A percentile compares a stretch with the other conserved stretches of the same genome.
Evolutionary conservation across 2,113 vertebrate genomes (phyloP).

Genomic region (Colossoma macropomum): DNA sequence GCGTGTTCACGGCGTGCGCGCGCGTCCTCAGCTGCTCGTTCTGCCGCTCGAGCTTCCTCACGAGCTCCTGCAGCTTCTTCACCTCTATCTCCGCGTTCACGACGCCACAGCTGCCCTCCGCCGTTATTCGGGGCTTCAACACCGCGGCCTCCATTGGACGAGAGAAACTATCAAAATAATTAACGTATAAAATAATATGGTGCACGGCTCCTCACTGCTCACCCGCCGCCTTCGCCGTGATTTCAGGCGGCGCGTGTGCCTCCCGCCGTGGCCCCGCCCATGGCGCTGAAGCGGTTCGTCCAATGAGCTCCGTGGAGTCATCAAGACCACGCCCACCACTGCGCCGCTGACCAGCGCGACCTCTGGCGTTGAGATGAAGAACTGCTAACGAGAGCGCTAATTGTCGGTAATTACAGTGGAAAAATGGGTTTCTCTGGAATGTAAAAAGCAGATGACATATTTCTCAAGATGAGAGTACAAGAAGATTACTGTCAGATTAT

Average conservation of each 20-base stretch:
- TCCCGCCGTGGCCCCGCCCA: neutral
- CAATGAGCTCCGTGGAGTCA: constrained; percentile 20
- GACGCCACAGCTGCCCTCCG: constrained; percentile 74
- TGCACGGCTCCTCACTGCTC: constrained; percentile 11
- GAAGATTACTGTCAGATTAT: too few relatives aligned
- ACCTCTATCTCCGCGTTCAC: constrained; percentile 88
- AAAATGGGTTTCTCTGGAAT: neutral
- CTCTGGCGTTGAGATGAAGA: neutral
- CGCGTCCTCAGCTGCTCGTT: constrained; percentile 87
- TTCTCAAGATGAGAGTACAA: too few relatives aligned
- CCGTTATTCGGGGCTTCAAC: constrained; percentile 60
- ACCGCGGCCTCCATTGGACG: constrained; percentile 71
- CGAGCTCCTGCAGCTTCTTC: constrained; percentile 92
- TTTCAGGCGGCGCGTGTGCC: constrained; percentile 33
- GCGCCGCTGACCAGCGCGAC: neutral
- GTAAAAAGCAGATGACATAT: neutral
- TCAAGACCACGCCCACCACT: constrained; percentile 2
- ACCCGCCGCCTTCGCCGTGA: constrained; percentile 26
- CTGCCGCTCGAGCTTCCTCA: constrained; percentile 88
- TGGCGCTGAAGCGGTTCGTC: constrained; percentile 2
- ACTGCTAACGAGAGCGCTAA: constrained; percentile 19
- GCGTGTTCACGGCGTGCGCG: constrained; percentile 70
- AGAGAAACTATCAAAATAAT: constrained; percentile 21
- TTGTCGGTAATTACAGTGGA: neutral
- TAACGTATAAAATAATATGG: constrained; percentile 35